Percentiles rank a stretch among this genome's conserved stretches.
phyloP scores from a whole-genome alignment of 2,888 invertebrate genomes.

The Orthonychiurus folsomi region DNA sequence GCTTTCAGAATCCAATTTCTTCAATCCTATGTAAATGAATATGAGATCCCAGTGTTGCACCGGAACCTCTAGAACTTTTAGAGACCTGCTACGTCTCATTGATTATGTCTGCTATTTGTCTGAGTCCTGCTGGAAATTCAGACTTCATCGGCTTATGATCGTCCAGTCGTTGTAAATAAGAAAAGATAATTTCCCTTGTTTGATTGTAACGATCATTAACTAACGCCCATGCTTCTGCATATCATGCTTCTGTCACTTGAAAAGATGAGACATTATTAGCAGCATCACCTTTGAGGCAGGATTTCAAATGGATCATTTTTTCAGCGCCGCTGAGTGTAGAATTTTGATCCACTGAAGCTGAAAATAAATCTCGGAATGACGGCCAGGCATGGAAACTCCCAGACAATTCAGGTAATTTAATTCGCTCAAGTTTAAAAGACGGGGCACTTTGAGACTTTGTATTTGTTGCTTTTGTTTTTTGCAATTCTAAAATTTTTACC shows the following conservation, averaged over 20 bases:
- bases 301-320: constrained; percentile 19
- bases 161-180: not conserved
- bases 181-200: constrained; percentile 19
- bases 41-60: constrained; percentile 8
- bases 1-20: constrained; percentile 5
- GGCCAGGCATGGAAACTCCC: constrained; percentile 23
- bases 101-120: not conserved
- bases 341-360: constrained; percentile 8
- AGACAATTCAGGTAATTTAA: constrained; percentile 18
- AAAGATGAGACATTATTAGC: constrained; percentile 14
- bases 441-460: not conserved
- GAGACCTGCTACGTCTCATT: constrained; percentile 1
- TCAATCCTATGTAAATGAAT: not conserved
- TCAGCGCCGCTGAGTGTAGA: constrained; percentile 11
- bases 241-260: constrained; percentile 15
- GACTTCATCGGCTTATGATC: not conserved
- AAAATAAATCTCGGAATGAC: constrained; percentile 20
- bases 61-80: not conserved
- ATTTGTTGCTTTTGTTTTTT: not conserved
- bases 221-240: constrained; percentile 16
- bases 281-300: constrained; percentile 21
- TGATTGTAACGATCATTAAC: constrained; percentile 17
- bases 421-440: constrained; percentile 14
- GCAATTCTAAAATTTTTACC: not conserved
- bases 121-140: not conserved